Conservation (phyloP, 30 jellyfish, hydroid and myxozoan genomes). For the Chrysaora quinquecirrha region DNA sequence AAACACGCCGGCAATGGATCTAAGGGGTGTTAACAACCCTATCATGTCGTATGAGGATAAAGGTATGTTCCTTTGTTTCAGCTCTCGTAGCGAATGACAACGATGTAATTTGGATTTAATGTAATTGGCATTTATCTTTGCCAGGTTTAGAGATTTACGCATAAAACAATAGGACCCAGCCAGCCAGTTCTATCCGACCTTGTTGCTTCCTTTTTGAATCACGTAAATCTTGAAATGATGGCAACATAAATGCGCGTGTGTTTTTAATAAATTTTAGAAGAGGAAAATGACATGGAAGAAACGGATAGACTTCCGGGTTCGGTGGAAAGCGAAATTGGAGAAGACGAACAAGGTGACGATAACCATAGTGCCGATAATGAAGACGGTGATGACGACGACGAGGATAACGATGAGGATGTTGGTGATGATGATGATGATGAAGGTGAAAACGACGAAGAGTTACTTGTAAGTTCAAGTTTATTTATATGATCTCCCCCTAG, state of each 20-base stretch:
- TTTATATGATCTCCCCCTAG: too few species aligned
- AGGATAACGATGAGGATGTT: conserved; percentile 16
- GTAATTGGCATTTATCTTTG: too few species aligned
- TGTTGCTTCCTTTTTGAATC: too few species aligned
- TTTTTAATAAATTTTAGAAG: too few species aligned
- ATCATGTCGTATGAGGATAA: conserved; percentile 34
- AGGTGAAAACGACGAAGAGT: background rate
- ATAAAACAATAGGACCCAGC: too few species aligned
- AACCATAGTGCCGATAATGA: background rate
- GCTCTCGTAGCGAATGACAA: too few species aligned
- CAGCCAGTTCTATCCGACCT: too few species aligned
- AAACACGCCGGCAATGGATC: background rate
- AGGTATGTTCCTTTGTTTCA: conserved; percentile 28
- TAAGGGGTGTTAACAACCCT: conserved; percentile 32
- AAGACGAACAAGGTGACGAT: conserved; percentile 28
- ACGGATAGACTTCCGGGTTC: background rate
- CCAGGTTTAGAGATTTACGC: too few species aligned
- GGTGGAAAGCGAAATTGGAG: background rate
- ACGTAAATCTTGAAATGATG: too few species aligned
- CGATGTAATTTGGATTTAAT: too few species aligned
- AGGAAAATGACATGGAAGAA: too few species aligned
- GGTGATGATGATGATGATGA: conserved; percentile 5
- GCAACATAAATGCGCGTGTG: too few species aligned
- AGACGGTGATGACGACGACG: conserved; percentile 22
- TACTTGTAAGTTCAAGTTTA: background rate